Percentiles rank a stretch among this genome's conserved stretches.
These are phyloP conservation scores for Hyles euphorbiae DNA, from an alignment of 1,140 invertebrate species.

Conservation along the genomic window DNA sequence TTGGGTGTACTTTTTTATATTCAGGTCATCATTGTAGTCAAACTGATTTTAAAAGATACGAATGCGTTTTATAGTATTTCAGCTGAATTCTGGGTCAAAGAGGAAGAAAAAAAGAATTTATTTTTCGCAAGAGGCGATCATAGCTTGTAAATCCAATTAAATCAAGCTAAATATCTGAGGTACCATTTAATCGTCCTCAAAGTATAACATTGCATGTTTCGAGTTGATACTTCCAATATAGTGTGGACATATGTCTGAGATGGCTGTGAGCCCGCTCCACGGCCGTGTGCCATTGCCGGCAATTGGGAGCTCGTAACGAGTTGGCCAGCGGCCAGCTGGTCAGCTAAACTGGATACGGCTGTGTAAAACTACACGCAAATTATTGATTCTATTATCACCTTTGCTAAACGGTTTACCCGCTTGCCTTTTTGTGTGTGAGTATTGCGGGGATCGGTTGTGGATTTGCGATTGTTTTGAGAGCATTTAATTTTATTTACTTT, in stretches of 20 bases:
- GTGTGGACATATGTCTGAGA: conserved; percentile 12
- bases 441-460: not conserved
- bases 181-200: too few species aligned
- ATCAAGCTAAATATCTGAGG: too few species aligned
- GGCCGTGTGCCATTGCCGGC: conserved; percentile 11
- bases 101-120: too few species aligned
- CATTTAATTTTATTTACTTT: not conserved
- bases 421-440: conserved; percentile 1
- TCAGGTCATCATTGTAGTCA: too few species aligned
- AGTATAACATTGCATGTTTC: not conserved
- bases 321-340: conserved; percentile 22
- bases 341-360: conserved; percentile 16
- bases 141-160: too few species aligned
- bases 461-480: not conserved
- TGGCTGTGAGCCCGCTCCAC: conserved; percentile 10
- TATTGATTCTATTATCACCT: conserved; percentile 19
- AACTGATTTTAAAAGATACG: too few species aligned
- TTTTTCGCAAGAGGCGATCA: too few species aligned
- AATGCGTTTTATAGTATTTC: too few species aligned
- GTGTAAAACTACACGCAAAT: conserved; percentile 24
- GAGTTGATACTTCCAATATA: conserved; percentile 1
- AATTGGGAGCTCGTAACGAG: conserved; percentile 25
- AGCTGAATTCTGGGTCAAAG: too few species aligned
- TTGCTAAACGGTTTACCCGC: not conserved
- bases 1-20: too few species aligned